A percentile compares a stretch with the other conserved stretches of the same genome.
Evolutionary conservation across 2,113 vertebrate species (phyloP).

Genomic region (Osmerus eperlanus): DNA sequence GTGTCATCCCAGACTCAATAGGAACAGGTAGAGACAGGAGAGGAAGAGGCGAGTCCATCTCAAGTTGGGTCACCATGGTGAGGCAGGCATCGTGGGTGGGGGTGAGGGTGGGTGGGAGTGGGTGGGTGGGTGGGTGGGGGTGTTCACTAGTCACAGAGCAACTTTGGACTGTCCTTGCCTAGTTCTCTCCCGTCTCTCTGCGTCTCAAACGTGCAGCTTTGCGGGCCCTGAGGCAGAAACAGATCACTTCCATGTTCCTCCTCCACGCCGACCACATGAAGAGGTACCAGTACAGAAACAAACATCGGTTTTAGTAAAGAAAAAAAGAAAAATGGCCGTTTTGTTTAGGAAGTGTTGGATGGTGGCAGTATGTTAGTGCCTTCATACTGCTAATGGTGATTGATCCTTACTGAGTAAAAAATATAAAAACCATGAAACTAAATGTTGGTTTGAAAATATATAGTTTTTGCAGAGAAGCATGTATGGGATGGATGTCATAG

Average conservation of each 20-base stretch:
- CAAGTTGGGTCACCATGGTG: constrained; percentile 34
- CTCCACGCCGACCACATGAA: constrained; percentile 31
- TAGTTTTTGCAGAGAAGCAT: constrained; percentile 64
- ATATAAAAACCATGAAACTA: constrained; percentile 47
- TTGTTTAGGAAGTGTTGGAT: constrained; percentile 55
- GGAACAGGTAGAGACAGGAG: constrained; percentile 29
- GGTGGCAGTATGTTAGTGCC: constrained; percentile 62
- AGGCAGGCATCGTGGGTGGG: constrained; percentile 18
- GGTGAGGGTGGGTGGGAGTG: neutral
- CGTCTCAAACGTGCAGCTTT: constrained; percentile 67
- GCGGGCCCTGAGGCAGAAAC: constrained; percentile 55
- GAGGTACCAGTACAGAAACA: constrained; percentile 56
- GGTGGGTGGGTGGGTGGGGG: constrained; percentile 21
- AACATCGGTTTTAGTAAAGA: constrained; percentile 45
- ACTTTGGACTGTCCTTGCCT: constrained; percentile 44
- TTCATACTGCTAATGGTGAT: constrained; percentile 64
- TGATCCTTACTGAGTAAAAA: constrained; percentile 39
- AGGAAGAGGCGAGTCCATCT: constrained; percentile 55
- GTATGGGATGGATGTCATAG: constrained; percentile 46
- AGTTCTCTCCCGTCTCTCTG: constrained; percentile 43
- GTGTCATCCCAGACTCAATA: neutral
- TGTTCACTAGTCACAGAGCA: constrained; percentile 28
- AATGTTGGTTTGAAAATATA: constrained; percentile 50
- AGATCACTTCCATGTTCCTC: constrained; percentile 41
- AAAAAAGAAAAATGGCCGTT: constrained; percentile 46